Evolutionary conservation across 1,140 invertebrate species (phyloP).

Genomic region (Orchesella cincta): DNA sequence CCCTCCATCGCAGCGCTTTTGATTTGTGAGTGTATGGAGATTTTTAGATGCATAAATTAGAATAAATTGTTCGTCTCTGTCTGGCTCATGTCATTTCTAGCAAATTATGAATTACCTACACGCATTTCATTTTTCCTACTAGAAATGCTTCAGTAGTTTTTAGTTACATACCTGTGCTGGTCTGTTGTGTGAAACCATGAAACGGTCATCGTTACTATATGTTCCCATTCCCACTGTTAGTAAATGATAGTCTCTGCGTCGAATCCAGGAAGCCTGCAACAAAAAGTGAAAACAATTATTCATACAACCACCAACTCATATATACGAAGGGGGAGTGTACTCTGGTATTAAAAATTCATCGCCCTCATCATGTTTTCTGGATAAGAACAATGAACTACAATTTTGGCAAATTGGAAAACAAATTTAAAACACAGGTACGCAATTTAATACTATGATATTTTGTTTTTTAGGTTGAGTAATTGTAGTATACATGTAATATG

Average conservation of each 20-base stretch:
- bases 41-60: constrained; percentile 2
- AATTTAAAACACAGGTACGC: background rate
- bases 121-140: too few relatives aligned
- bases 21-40: background rate
- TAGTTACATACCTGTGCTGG: constrained; percentile 71
- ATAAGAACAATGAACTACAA: background rate
- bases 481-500: too few relatives aligned
- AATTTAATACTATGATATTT: too few relatives aligned
- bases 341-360: background rate
- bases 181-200: constrained; percentile 79
- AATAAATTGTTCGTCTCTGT: background rate
- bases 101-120: background rate
- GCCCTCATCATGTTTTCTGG: background rate
- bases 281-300: constrained; percentile 1
- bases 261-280: constrained; percentile 76
- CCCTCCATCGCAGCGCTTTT: background rate
- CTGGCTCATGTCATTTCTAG: background rate
- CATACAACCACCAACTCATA: background rate
- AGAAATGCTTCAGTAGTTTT: too few relatives aligned
- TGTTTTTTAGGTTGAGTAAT: too few relatives aligned
- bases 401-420: background rate
- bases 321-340: background rate
- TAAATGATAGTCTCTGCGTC: constrained; percentile 76
- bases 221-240: constrained; percentile 79
- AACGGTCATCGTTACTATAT: constrained; percentile 82